Conservation (phyloP, 2,888 invertebrate species). For the Trichogramma dendrolimi region DNA sequence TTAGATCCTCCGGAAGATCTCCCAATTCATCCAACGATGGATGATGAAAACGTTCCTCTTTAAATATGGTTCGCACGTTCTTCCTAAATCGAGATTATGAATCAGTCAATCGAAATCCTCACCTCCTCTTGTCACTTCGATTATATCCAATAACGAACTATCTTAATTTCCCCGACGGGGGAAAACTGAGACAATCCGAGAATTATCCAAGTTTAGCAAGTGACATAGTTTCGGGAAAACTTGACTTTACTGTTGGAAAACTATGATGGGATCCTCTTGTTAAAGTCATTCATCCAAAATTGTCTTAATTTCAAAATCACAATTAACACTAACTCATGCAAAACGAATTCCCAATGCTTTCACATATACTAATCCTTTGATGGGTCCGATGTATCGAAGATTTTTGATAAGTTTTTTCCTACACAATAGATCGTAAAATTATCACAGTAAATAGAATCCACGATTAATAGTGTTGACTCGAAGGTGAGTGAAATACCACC, state of each 20-base stretch:
- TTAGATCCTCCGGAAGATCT: conserved; percentile 27
- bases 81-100: conserved; percentile 7
- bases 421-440: no score
- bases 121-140: conserved; percentile 23
- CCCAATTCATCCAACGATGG: conserved; percentile 22
- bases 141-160: conserved; percentile 22
- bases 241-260: neutral
- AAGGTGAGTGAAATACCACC: conserved; percentile 24
- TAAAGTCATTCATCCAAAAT: neutral
- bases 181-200: conserved; percentile 17
- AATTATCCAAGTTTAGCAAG: conserved; percentile 16
- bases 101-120: conserved; percentile 25
- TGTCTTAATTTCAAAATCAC: no score
- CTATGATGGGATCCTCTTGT: conserved; percentile 26
- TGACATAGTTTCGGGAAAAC: neutral
- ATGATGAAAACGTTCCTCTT: conserved; percentile 23
- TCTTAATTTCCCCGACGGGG: conserved; percentile 26
- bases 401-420: no score
- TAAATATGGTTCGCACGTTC: conserved; percentile 14
- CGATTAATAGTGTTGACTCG: neutral
- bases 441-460: no score
- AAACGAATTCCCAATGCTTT: conserved; percentile 29
- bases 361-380: no score
- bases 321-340: conserved; percentile 3
- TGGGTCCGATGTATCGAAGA: no score